Conservation (phyloP, 2,113 vertebrate species). For the Cyanoderma ruficeps region DNA sequence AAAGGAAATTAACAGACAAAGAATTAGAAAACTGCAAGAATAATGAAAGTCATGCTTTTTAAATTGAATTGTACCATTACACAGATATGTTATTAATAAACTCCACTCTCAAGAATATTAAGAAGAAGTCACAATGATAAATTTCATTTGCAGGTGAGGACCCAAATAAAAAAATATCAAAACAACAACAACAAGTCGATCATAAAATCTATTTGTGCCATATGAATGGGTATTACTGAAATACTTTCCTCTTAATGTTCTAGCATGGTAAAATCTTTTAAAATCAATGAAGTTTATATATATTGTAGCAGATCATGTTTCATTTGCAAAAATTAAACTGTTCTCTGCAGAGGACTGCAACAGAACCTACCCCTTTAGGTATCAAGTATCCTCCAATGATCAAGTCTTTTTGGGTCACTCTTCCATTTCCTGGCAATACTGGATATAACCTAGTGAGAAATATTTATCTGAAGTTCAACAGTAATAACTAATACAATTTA, state of each 20-base stretch:
- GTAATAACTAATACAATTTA: neutral
- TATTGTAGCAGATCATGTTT: neutral
- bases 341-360: neutral
- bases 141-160: neutral
- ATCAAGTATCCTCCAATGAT: conserved; percentile 89
- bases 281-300: neutral
- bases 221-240: neutral
- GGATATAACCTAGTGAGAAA: conserved; percentile 85
- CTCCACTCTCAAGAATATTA: neutral
- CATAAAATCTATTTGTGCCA: neutral
- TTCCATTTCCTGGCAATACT: conserved; percentile 90
- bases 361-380: conserved; percentile 88
- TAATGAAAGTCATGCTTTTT: neutral
- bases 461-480: neutral
- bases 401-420: conserved; percentile 89
- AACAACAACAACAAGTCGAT: neutral
- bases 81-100: neutral
- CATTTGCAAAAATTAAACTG: neutral
- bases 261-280: neutral
- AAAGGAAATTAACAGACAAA: neutral
- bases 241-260: neutral
- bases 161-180: neutral
- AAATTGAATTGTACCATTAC: neutral
- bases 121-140: neutral
- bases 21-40: neutral